phyloP scores from a whole-genome alignment of 2,797 vertebrate genomes.

The Pitangus sulphuratus region DNA sequence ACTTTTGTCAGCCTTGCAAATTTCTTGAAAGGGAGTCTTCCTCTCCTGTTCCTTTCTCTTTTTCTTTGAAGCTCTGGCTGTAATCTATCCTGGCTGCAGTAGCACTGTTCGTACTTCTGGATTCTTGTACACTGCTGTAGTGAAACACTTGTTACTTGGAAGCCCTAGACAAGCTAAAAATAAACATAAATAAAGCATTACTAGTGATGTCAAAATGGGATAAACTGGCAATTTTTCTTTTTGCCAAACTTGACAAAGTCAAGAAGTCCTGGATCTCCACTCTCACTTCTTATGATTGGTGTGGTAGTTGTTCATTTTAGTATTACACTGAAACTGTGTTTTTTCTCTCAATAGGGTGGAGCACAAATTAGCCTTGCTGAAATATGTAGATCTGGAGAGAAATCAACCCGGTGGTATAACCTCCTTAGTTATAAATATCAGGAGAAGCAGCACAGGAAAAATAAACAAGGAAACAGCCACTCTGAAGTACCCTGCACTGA shows the following conservation, averaged over 20 bases:
- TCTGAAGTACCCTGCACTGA: slow-evolving; percentile 55
- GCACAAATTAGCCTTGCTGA: slow-evolving; percentile 96
- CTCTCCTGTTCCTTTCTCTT: slow-evolving; percentile 49
- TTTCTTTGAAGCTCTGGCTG: slow-evolving; percentile 37
- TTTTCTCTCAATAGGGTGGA: slow-evolving; percentile 81
- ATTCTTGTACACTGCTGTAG: slow-evolving; percentile 4
- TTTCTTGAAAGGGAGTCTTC: slow-evolving; percentile 2
- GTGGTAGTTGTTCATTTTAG: background rate
- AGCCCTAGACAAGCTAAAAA: background rate
- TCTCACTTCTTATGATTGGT: background rate
- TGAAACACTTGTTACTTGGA: background rate
- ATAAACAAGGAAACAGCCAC: slow-evolving; percentile 54
- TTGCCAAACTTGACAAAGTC: background rate
- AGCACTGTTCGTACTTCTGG: background rate
- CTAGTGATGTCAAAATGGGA: background rate
- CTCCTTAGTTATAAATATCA: slow-evolving; percentile 87
- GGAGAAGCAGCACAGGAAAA: slow-evolving; percentile 79
- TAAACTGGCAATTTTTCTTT: background rate
- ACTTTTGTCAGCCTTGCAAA: background rate
- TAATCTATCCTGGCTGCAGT: slow-evolving; percentile 47
- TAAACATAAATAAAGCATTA: background rate
- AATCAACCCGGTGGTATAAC: slow-evolving; percentile 91
- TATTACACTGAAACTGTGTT: background rate
- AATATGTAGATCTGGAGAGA: slow-evolving; percentile 84
- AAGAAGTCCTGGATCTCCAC: background rate